These are phyloP conservation scores for Odontamblyopus lacepedii DNA, from an alignment of 2,797 vertebrate species.

Conservation along the genomic window DNA sequence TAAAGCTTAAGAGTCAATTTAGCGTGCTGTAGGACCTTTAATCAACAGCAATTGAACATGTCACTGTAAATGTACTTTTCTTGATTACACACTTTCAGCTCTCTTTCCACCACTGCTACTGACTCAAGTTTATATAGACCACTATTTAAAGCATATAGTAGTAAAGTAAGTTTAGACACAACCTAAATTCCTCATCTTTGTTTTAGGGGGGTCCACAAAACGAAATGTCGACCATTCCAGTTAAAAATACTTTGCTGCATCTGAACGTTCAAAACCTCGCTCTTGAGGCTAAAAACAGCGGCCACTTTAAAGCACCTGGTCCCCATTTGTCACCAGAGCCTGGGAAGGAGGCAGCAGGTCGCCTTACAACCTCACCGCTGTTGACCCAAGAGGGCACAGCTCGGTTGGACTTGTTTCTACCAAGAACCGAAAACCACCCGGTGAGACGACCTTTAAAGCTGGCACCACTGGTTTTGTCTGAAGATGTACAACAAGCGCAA, in stretches of 20 bases:
- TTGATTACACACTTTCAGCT: too few relatives aligned
- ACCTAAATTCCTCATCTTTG: conserved; percentile 41
- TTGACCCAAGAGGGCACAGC: conserved; percentile 35
- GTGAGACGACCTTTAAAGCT: conserved; percentile 76
- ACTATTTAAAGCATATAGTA: neutral
- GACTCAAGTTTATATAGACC: neutral
- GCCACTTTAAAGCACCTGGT: conserved; percentile 62
- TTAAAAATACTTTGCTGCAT: conserved; percentile 71
- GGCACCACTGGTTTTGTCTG: conserved; percentile 77
- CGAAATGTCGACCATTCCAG: conserved; percentile 59
- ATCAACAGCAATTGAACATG: too few relatives aligned
- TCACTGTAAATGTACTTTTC: too few relatives aligned
- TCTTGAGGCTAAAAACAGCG: conserved; percentile 72
- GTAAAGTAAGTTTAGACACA: neutral
- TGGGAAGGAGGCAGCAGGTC: conserved; percentile 43
- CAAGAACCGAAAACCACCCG: conserved; percentile 48
- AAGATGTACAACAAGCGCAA: conserved; percentile 77
- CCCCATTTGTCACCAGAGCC: conserved; percentile 57
- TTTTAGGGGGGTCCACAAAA: conserved; percentile 50
- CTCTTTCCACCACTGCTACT: too few relatives aligned
- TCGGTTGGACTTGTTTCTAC: conserved; percentile 35
- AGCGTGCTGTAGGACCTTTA: too few relatives aligned
- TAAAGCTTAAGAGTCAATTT: too few relatives aligned
- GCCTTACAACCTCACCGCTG: conserved; percentile 32
- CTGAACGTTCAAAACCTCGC: conserved; percentile 67